These are phyloP conservation scores for Phrynosoma platyrhinos DNA, from an alignment of 2,113 vertebrate species.

Conservation along the genomic window DNA sequence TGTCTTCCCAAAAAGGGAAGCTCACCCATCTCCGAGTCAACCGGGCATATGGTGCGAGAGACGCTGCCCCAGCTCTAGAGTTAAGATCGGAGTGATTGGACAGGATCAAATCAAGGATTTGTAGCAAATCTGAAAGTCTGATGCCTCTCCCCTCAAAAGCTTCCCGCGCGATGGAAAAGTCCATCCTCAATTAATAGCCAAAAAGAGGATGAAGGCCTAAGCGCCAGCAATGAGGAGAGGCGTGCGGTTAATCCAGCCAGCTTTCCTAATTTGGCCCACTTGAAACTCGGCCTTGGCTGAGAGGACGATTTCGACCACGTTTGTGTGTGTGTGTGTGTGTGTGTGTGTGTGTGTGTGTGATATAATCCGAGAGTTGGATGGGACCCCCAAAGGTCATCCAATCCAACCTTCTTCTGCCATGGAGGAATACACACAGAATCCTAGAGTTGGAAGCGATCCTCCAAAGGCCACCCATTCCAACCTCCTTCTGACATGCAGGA, in stretches of 20 bases:
- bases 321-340: too few relatives aligned
- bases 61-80: background rate
- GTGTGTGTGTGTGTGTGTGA: too few relatives aligned
- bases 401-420: too few relatives aligned
- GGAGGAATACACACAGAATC: too few relatives aligned
- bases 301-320: too few relatives aligned
- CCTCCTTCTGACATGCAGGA: too few relatives aligned
- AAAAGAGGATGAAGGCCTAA: background rate
- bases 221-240: background rate
- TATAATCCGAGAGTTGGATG: too few relatives aligned
- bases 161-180: background rate
- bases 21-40: background rate
- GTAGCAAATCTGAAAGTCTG: background rate
- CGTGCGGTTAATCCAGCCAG: background rate
- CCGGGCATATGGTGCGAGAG: background rate
- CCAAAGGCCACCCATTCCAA: too few relatives aligned
- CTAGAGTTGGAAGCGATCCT: too few relatives aligned
- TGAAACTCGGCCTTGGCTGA: too few relatives aligned
- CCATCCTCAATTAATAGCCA: background rate
- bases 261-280: background rate
- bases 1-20: background rate
- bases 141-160: background rate
- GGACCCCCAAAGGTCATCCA: too few relatives aligned
- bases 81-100: background rate
- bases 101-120: conserved; percentile 3